Percentiles rank a stretch among this genome's conserved stretches.
Conservation (phyloP, 2,888 invertebrate species). For the Meghimatium bilineatum region DNA sequence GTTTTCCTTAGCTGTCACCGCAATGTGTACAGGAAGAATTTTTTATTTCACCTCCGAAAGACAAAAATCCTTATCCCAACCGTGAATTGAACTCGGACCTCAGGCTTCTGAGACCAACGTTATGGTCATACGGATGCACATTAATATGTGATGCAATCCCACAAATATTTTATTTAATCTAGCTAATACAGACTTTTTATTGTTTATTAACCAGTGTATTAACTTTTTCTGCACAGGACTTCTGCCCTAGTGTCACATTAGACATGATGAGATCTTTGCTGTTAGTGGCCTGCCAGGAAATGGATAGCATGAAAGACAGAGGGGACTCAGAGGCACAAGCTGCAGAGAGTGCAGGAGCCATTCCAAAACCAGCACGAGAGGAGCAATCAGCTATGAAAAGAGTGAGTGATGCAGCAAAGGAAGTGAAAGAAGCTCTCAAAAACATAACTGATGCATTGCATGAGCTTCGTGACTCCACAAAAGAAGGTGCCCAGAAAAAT, state of each 20-base stretch:
- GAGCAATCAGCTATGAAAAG: background rate
- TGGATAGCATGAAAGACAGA: conserved; percentile 48
- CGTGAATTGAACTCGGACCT: too few relatives aligned
- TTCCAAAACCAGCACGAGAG: background rate
- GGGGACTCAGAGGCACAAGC: background rate
- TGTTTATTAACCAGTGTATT: background rate
- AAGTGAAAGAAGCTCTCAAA: conserved; percentile 8
- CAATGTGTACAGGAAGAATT: too few relatives aligned
- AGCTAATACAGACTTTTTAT: background rate
- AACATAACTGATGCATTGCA: conserved; percentile 9
- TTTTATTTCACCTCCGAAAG: too few relatives aligned
- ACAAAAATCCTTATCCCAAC: too few relatives aligned
- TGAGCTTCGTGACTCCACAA: background rate
- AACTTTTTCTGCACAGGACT: conserved; percentile 60
- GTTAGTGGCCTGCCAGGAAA: conserved; percentile 72
- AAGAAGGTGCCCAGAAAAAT: background rate
- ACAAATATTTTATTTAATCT: background rate
- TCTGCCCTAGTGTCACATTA: conserved; percentile 65
- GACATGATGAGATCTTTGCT: conserved; percentile 74
- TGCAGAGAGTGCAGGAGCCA: background rate
- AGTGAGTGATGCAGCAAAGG: conserved; percentile 15
- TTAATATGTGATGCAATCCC: too few relatives aligned
- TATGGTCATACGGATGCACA: too few relatives aligned
- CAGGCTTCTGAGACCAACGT: too few relatives aligned
- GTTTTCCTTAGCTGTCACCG: too few relatives aligned